Evolutionary conservation across 2,113 vertebrate species (phyloP).

Genomic region (Pollimyrus isidori): DNA sequence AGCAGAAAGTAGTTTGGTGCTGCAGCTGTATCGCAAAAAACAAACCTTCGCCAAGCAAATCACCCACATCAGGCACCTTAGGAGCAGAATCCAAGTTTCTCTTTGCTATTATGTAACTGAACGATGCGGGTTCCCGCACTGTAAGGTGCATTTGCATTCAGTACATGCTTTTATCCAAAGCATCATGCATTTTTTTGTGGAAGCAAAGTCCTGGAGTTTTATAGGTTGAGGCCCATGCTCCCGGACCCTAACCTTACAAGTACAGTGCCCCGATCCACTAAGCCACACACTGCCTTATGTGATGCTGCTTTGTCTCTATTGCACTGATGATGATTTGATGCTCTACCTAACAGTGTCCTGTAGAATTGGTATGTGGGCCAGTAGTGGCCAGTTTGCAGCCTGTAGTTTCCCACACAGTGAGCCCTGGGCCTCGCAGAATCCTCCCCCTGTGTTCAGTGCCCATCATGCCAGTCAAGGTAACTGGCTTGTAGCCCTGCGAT

Average conservation of each 20-base stretch:
- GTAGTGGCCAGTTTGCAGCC: conserved; percentile 1
- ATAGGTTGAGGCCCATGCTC: background rate
- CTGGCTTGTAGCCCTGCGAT: conserved; percentile 16
- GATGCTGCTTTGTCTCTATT: background rate
- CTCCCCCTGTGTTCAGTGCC: background rate
- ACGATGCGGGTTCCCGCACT: background rate
- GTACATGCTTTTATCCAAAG: background rate
- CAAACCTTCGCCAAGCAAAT: background rate
- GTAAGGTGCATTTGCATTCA: background rate
- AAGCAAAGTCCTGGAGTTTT: background rate
- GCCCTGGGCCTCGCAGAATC: background rate
- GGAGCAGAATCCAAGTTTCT: background rate
- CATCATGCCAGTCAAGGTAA: conserved; percentile 2
- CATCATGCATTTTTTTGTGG: background rate
- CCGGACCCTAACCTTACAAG: background rate
- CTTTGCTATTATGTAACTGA: background rate
- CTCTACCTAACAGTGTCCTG: conserved; percentile 4
- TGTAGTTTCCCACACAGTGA: background rate
- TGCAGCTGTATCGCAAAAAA: background rate
- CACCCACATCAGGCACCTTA: background rate
- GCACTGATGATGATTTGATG: conserved; percentile 12
- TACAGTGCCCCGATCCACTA: background rate
- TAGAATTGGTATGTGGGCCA: conserved; percentile 28
- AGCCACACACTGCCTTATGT: background rate
- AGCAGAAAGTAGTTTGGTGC: background rate